Evolutionary conservation across 2,113 vertebrate genomes (phyloP), one percentile per base, ranked within the genome.

Genomic region (Osmerus eperlanus): DNA sequence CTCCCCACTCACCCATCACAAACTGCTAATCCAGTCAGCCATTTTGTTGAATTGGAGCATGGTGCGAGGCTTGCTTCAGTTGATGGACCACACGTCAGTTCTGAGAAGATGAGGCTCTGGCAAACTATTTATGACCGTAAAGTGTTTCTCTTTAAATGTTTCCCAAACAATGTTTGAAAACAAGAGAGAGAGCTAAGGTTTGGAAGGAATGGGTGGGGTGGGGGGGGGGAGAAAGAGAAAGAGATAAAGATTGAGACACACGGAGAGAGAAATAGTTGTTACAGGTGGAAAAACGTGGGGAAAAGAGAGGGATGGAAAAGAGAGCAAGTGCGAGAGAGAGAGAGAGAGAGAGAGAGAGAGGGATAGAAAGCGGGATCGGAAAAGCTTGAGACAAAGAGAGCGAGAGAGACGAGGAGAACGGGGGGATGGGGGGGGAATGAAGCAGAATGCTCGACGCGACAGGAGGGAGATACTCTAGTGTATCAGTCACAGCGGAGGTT

Each of bases 401-500:
- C 14, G 18, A 7, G 54, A 13, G 7, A 28, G 2, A 28, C 14
- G 25, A 19, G 66, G 62, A 76, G 72, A 81, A 74, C 73, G 5
- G 54, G 72, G 80, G 81, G 19, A 3, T 68, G 18, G 60, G 81
- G 61, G 75, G 70, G 77, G 73, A 75, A 56, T 0, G 16, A 79
- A 74, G 71, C 18, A 19, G 64, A 59, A 66, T 14, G 32, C 9
- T 19, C 3, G 9, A 72, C 47, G 55, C 62, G 73, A 84, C 83
- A 80, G 79, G 65, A 23, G 62, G 71, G 78, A 75, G 78, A 71
- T 75, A 82, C 75, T 82, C 72, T 67, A 1, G 55, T 3, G 61
- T 61, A 73, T 65, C 69, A 54, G 75, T 76, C 83, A 77, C 82
- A 29, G 51, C 82, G 70, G 83, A 82, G 64, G 41, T 82, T 56